Base-by-base conservation (phyloP, 2,888 invertebrate species). In the Ypsolopha sequella region DNA sequence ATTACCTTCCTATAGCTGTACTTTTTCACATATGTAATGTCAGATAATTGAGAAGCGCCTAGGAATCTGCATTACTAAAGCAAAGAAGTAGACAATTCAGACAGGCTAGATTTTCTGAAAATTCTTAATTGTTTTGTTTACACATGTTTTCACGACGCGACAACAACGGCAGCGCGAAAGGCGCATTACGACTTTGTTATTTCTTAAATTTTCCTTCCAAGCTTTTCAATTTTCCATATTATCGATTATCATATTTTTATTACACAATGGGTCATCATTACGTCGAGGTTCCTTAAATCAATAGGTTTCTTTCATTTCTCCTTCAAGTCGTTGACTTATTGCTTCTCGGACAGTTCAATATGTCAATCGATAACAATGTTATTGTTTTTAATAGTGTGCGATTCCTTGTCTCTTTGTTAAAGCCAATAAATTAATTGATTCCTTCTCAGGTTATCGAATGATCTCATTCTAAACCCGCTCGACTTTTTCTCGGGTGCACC, bases 301-400 rank as follows among this genome's bases (percentile, higher is more conserved):
- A 64, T 65, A 65, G 58, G 62, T 65, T 72, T 73, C 70, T 74
- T 79, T 75, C 70, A 73, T 72, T 69, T 63, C 54, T 56, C 59
- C 59, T 54, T 53, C 54, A 62, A 73, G 77, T 76, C 79, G 73
- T 73, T 79, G 77, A 77, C 76, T 77, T 79, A 76, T 75, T 74
- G 67, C 67, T 68, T 65, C 68, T 63, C 68, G 62, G 66, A 65
- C 68, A 36, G 73, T 73, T 73, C 76, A 72, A 68, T 68, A 67
- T 61, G 71, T 70, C 68, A 64, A 56, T 54, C 55, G 76, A 79
- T 80, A 78, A 76, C 73, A 76, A 73, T 76, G 71, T 79, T 73
- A 70, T 72, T 74, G 69, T 71, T 50, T 43, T 51, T 51, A 50
- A 14, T 56, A 43, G 11, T 57, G 57, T 56, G 53, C 57, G 60